phyloP scores from a whole-genome alignment of 2,797 vertebrate genomes.

The Parotocinclus haroldoi region DNA sequence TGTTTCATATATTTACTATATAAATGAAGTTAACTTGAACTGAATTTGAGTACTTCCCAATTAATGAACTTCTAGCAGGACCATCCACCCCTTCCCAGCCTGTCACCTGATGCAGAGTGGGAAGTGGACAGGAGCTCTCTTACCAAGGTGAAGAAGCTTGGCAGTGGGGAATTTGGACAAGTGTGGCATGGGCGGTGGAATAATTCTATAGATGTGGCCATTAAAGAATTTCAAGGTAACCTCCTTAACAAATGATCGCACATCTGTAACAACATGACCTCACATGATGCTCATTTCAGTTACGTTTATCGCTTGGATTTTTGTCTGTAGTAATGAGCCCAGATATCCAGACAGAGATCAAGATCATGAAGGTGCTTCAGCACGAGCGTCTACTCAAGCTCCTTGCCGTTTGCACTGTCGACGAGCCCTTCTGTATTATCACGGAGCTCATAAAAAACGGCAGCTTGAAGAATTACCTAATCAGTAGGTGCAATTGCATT shows the following conservation, averaged over 20 bases:
- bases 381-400: constrained; percentile 56
- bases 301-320: background rate
- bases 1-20: too few relatives aligned
- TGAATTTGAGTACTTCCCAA: too few relatives aligned
- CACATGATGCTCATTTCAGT: background rate
- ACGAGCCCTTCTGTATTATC: constrained; percentile 54
- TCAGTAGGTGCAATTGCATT: constrained; percentile 37
- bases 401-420: constrained; percentile 51
- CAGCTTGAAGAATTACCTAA: constrained; percentile 52
- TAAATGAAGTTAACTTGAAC: too few relatives aligned
- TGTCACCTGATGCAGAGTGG: constrained; percentile 49
- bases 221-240: constrained; percentile 59
- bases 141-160: constrained; percentile 45
- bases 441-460: constrained; percentile 59
- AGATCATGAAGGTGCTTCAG: constrained; percentile 58
- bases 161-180: constrained; percentile 55
- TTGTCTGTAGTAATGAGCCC: constrained; percentile 34
- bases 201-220: constrained; percentile 53
- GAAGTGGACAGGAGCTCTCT: constrained; percentile 54
- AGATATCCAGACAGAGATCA: constrained; percentile 48
- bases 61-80: constrained; percentile 45
- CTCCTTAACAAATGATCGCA: background rate
- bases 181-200: constrained; percentile 61
- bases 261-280: background rate
- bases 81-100: constrained; percentile 34